phyloP scores from a whole-genome alignment of 2,797 vertebrate species.

The Sebastes diaconus region DNA sequence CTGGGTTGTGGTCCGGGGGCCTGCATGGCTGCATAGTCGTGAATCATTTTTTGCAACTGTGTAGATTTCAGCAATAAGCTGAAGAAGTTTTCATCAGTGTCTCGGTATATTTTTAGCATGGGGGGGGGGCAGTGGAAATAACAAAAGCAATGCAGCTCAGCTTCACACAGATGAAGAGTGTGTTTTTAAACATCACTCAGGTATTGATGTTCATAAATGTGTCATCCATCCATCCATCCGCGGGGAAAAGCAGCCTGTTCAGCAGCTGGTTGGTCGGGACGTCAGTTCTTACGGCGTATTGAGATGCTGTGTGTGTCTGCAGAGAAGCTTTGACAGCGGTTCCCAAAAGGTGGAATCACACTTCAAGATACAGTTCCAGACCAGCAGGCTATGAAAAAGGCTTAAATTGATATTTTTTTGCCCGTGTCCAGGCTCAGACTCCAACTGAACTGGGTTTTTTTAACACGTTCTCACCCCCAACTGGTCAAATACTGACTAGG shows the following conservation, averaged over 20 bases:
- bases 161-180: constrained; percentile 3
- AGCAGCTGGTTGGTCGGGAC: not conserved
- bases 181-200: constrained; percentile 3
- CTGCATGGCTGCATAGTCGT: not conserved
- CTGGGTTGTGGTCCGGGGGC: not conserved
- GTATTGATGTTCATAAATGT: constrained; percentile 1
- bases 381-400: not conserved
- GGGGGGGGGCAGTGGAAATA: constrained; percentile 5
- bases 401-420: not conserved
- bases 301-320: not conserved
- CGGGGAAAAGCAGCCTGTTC: not conserved
- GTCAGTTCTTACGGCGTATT: not conserved
- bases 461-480: too few relatives aligned
- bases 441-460: too few relatives aligned
- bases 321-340: not conserved
- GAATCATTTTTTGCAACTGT: not conserved
- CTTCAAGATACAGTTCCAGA: not conserved
- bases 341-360: not conserved
- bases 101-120: constrained; percentile 26
- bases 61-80: not conserved
- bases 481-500: too few relatives aligned
- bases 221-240: not conserved
- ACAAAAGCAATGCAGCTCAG: constrained; percentile 7
- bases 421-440: too few relatives aligned
- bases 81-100: not conserved